phyloP scores from a whole-genome alignment of 2,797 vertebrate species.

The Gephyroberyx darwinii region DNA sequence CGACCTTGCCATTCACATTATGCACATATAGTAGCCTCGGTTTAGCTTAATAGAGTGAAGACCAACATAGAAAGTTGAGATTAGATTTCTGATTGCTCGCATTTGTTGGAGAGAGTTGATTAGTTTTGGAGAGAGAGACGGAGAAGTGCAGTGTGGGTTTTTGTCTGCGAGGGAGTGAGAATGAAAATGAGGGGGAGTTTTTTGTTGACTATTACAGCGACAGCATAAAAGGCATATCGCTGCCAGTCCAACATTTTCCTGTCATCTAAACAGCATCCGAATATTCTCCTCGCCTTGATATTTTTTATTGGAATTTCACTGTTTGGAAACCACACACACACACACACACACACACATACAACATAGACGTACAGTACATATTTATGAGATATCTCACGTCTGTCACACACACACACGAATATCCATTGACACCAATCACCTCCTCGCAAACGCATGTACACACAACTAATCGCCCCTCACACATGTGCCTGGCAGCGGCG shows the following conservation, averaged over 20 bases:
- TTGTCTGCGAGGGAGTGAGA: constrained; percentile 43
- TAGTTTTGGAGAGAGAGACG: constrained; percentile 25
- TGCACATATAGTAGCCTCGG: not conserved
- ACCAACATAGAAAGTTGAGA: constrained; percentile 6
- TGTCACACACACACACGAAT: not conserved
- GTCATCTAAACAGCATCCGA: constrained; percentile 58
- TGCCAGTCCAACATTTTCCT: constrained; percentile 55
- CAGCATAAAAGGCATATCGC: constrained; percentile 61
- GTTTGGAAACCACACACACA: constrained; percentile 16
- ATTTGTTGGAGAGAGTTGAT: constrained; percentile 26
- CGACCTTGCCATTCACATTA: not conserved
- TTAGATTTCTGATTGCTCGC: constrained; percentile 9
- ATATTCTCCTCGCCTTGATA: constrained; percentile 51
- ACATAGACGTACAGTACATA: constrained; percentile 24
- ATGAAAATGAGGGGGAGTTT: constrained; percentile 31
- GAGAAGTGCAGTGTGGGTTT: constrained; percentile 33
- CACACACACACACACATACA: not conserved
- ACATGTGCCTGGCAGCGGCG: constrained; percentile 29
- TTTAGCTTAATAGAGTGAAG: not conserved
- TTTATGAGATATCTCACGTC: too few species aligned
- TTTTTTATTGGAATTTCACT: constrained; percentile 48
- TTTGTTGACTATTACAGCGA: constrained; percentile 64
- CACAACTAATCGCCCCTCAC: constrained; percentile 31
- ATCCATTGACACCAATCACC: not conserved
- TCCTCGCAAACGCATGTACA: not conserved